A percentile compares a stretch with the other conserved stretches of the same genome.
Conservation (phyloP, 1,140 invertebrate species). For the Cephus cinctus region DNA sequence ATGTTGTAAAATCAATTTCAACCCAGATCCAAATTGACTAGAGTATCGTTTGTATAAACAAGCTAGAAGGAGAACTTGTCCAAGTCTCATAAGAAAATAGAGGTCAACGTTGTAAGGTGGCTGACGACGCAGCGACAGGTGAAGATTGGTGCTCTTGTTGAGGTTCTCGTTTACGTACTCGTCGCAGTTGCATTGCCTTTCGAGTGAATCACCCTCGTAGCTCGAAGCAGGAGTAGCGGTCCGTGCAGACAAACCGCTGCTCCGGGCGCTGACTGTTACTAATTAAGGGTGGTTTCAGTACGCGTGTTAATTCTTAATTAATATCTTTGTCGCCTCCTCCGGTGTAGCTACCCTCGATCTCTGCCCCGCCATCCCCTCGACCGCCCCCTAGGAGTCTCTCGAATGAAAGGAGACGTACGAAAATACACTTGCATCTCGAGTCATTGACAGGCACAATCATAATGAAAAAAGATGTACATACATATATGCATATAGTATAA, state of each 20-base stretch:
- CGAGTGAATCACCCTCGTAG: slow-evolving; percentile 6
- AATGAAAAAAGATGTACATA: slow-evolving; percentile 15
- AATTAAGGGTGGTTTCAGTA: slow-evolving; percentile 43
- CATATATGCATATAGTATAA: slow-evolving; percentile 5
- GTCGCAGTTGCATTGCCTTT: slow-evolving; percentile 2
- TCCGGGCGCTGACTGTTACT: slow-evolving; percentile 40
- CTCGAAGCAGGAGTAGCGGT: background rate
- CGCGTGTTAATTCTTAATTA: slow-evolving; percentile 50
- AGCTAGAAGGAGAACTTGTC: too few relatives aligned
- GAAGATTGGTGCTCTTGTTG: too few relatives aligned
- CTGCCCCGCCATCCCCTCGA: slow-evolving; percentile 17
- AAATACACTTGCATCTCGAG: slow-evolving; percentile 27
- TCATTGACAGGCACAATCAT: slow-evolving; percentile 27
- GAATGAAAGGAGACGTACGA: slow-evolving; percentile 29
- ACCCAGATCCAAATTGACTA: too few relatives aligned
- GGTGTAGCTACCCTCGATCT: slow-evolving; percentile 19
- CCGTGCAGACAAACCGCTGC: slow-evolving; percentile 19
- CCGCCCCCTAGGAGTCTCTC: slow-evolving; percentile 17
- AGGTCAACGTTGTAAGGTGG: too few relatives aligned
- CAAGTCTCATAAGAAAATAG: too few relatives aligned
- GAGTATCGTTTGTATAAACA: too few relatives aligned
- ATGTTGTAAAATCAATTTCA: too few relatives aligned
- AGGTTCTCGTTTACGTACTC: too few relatives aligned
- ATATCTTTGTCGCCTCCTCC: slow-evolving; percentile 42
- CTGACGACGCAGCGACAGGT: too few relatives aligned